Evolutionary conservation across 2,888 invertebrate species (phyloP), one percentile per base, ranked within the genome.

Genomic region (Thumatha senex): DNA sequence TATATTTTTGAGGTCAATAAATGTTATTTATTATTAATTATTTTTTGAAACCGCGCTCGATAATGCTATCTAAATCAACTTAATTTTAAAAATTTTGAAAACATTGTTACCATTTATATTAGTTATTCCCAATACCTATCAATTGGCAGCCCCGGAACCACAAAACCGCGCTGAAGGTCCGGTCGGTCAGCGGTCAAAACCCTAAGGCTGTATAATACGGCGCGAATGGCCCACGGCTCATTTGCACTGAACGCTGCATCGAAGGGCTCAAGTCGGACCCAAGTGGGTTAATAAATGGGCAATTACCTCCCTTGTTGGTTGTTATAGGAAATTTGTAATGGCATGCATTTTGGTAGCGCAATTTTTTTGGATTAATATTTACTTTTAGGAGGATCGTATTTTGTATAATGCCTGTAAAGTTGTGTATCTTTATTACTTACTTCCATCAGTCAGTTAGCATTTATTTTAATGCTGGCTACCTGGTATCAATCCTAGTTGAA

Each of bases 181-280:
- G 70, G 66, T 69, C 69, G 56, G 63, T 53, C 64, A 55, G 51
- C 56, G 50, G 36, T 47, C 44, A 29, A 31, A 33, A 40, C 46
- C 53, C 40, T 30, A 67, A 71, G 74, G 80, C 78, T 73, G 81
- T 86, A 88, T 89, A 87, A 87, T 80, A 83, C 87, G 88, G 83
- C 87, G 88, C 76, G 67, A 87, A 89, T 84, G 72, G 76, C 82
- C 81, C 76, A 82, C 83, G 88, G 81, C 80, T 86, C 89, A 84
- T 89, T 89, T 84, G 77, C 76, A 76, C 71, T 84, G 82, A 84
- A 81, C 79, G 81, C 68, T 77, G 79, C 83, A 78, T 44, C 40
- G 13, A 45, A 44, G 44, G 48, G 52, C 36, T 30, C 43, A 35
- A 36, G 15, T 35, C 34, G 43, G 31, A 47, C 42, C 51, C 39